A percentile compares a stretch with the other conserved stretches of the same genome.
Conservation (phyloP, 92 coral and sea anemone genomes). For the Palythoa caribaeorum region DNA sequence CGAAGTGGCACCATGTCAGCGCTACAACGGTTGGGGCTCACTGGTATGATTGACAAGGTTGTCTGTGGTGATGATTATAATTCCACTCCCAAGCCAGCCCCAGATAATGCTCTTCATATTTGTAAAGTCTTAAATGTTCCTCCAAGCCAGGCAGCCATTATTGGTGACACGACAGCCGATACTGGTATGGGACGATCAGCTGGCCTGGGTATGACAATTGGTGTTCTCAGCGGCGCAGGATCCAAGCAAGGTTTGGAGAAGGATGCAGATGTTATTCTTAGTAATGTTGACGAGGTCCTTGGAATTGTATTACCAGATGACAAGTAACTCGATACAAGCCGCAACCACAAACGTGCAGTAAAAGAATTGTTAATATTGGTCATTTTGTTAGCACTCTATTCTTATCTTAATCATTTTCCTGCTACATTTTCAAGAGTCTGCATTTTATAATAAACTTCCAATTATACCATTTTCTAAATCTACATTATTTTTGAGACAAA, state of each 20-base stretch:
- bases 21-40: conserved; percentile 79
- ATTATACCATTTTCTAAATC: too few species aligned
- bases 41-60: conserved; percentile 77
- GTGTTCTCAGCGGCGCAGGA: conserved; percentile 95
- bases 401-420: too few species aligned
- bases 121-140: conserved; percentile 81
- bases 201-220: conserved; percentile 87
- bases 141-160: conserved; percentile 77
- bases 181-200: conserved; percentile 95
- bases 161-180: conserved; percentile 96
- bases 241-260: conserved; percentile 74
- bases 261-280: conserved; percentile 83
- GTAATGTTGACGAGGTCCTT: conserved; percentile 87
- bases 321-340: neutral
- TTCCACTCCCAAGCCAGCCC: conserved; percentile 92
- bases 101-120: conserved; percentile 91
- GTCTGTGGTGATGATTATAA: conserved; percentile 90
- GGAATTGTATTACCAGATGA: conserved; percentile 54
- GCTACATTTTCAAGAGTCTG: too few species aligned
- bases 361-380: too few species aligned
- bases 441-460: too few species aligned
- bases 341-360: too few species aligned
- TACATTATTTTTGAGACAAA: too few species aligned
- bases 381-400: too few species aligned
- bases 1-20: conserved; percentile 92